Evolutionary conservation across 2,113 vertebrate species (phyloP).

Genomic region (Neomonachus schauinslandi): DNA sequence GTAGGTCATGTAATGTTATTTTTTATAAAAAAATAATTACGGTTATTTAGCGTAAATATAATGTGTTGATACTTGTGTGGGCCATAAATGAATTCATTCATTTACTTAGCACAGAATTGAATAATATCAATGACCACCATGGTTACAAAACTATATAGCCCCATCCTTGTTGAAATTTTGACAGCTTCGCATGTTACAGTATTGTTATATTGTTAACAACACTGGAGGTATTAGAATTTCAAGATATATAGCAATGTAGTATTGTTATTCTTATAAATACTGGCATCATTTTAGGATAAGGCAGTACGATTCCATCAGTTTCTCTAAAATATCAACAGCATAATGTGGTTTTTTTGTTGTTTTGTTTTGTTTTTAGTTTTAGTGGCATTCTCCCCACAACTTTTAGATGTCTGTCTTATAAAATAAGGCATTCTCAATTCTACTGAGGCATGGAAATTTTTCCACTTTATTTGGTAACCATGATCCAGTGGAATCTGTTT

Average conservation of each 20-base stretch:
- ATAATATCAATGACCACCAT: neutral
- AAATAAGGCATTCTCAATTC: neutral
- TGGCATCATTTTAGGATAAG: neutral
- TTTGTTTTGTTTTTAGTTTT: neutral
- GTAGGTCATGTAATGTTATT: neutral
- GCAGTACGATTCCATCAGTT: neutral
- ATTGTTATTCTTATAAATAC: neutral
- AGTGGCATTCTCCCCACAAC: neutral
- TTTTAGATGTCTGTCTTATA: neutral
- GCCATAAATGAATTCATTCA: neutral
- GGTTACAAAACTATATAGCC: neutral
- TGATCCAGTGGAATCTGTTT: slow-evolving; percentile 49
- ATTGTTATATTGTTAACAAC: neutral
- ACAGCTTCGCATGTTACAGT: neutral
- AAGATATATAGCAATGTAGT: neutral
- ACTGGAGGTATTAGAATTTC: neutral
- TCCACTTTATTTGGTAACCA: slow-evolving; percentile 48
- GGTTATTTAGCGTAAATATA: neutral
- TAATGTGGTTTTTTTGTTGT: neutral
- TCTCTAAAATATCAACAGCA: neutral
- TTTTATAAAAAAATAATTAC: slow-evolving; percentile 14
- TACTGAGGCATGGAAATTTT: neutral
- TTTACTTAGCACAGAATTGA: neutral
- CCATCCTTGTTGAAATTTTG: neutral
- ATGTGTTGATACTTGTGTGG: neutral